Percentiles rank a stretch among this genome's conserved stretches.
phyloP scores from a whole-genome alignment of 2,113 vertebrate species.

The human region DNA sequence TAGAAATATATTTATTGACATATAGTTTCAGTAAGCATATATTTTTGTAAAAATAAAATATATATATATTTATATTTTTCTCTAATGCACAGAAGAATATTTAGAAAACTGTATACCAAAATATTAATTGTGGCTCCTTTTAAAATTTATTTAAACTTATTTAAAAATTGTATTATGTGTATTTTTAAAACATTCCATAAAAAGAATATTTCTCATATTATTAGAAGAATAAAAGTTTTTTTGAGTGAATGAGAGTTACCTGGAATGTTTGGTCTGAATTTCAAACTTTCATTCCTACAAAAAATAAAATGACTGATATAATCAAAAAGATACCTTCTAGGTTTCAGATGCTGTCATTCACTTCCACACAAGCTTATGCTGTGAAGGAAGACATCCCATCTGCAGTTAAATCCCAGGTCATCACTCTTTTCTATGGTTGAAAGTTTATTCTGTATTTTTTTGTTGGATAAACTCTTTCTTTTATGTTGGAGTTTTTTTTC shows the following conservation, averaged over 20 bases:
- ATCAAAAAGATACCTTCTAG: not conserved
- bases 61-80: not conserved
- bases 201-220: not conserved
- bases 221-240: constrained; percentile 23
- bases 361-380: not conserved
- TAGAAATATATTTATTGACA: not conserved
- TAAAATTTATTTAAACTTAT: not conserved
- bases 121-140: not conserved
- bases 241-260: not conserved
- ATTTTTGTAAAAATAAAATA: not conserved
- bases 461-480: not conserved
- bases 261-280: not conserved
- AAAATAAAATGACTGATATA: not conserved
- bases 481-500: not conserved
- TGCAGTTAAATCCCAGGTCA: not conserved
- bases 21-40: not conserved
- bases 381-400: not conserved
- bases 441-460: not conserved
- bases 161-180: not conserved
- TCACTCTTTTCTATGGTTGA: not conserved
- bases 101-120: constrained; percentile 20
- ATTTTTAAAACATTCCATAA: not conserved
- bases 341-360: not conserved
- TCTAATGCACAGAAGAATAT: not conserved
- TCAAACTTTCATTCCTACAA: not conserved